phyloP scores from a whole-genome alignment of 1,140 invertebrate species.

The Philotrypesis tridentata region DNA sequence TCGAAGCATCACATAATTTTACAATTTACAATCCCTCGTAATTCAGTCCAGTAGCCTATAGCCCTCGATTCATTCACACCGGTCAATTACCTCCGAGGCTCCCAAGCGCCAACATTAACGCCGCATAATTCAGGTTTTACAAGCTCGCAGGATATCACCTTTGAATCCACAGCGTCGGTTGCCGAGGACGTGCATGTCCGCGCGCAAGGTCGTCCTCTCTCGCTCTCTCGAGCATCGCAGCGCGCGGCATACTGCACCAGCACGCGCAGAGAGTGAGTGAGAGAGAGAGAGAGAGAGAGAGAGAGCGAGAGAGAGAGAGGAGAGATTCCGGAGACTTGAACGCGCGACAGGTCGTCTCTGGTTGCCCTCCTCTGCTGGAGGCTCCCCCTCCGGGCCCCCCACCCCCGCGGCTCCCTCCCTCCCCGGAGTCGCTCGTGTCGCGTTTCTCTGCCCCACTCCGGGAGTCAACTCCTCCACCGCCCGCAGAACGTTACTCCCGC shows the following conservation, averaged over 20 bases:
- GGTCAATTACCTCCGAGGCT: neutral
- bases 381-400: constrained; percentile 5
- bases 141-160: neutral
- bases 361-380: constrained; percentile 13
- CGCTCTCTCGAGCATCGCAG: too few species aligned
- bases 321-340: constrained; percentile 69
- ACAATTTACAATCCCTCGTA: neutral
- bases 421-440: neutral
- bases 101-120: neutral
- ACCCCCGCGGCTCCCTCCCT: constrained; percentile 24
- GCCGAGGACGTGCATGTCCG: neutral
- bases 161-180: neutral
- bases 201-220: constrained; percentile 14
- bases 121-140: neutral
- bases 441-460: constrained; percentile 22
- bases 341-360: constrained; percentile 63
- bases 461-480: constrained; percentile 27
- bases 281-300: too few species aligned
- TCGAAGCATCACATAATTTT: neutral
- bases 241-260: too few species aligned
- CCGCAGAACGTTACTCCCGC: constrained; percentile 22
- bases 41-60: neutral
- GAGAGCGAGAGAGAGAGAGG: too few species aligned
- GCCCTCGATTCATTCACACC: neutral
- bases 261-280: too few species aligned